A percentile compares a stretch with the other conserved stretches of the same genome.
phyloP scores from a whole-genome alignment of 1,140 invertebrate species.

The Portunus trituberculatus region DNA sequence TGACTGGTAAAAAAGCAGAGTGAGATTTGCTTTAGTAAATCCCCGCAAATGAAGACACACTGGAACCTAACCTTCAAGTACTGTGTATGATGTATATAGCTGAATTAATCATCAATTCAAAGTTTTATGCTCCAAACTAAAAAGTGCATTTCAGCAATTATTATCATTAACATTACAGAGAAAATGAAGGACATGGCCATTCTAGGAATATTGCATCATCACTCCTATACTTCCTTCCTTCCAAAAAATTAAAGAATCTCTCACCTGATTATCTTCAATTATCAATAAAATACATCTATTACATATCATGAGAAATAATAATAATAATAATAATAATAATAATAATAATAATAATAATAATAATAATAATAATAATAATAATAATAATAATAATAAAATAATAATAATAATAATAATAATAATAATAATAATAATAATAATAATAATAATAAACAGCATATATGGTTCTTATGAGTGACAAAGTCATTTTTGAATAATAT shows the following conservation, averaged over 20 bases:
- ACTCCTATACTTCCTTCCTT: neutral
- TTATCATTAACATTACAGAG: neutral
- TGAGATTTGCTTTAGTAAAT: too few relatives aligned
- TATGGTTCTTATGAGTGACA: too few relatives aligned
- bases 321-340: too few relatives aligned
- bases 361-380: too few relatives aligned
- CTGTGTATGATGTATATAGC: neutral
- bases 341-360: too few relatives aligned
- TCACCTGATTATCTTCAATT: neutral
- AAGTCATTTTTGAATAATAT: neutral
- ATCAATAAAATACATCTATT: neutral
- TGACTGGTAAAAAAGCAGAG: neutral
- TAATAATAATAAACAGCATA: too few relatives aligned
- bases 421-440: too few relatives aligned
- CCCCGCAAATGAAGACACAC: neutral
- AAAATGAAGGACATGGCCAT: neutral
- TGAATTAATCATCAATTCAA: neutral
- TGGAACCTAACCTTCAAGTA: too few relatives aligned
- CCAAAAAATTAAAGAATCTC: neutral
- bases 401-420: too few relatives aligned
- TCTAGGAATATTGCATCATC: neutral
- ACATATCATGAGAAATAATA: neutral
- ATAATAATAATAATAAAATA: too few relatives aligned
- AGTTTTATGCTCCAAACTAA: neutral
- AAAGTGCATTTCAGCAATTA: neutral